phyloP scores from a whole-genome alignment of 2,797 vertebrate species.

The Harpagifer antarcticus region DNA sequence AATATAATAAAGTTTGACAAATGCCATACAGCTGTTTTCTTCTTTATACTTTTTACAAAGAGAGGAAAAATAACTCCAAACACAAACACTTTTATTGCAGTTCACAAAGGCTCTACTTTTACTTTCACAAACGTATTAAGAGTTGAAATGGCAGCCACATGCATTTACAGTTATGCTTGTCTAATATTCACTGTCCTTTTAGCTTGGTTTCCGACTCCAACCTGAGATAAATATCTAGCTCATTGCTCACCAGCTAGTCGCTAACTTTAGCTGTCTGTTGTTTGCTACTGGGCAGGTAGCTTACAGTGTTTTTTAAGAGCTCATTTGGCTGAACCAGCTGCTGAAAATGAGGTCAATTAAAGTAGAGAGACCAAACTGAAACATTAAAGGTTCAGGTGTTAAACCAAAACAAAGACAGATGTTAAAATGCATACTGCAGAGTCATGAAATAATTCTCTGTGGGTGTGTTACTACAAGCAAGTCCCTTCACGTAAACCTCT shows the following conservation, averaged over 20 bases:
- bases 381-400: background rate
- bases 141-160: no score
- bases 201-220: background rate
- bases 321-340: background rate
- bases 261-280: no score
- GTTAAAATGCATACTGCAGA: background rate
- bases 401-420: background rate
- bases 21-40: background rate
- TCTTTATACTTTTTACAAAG: background rate
- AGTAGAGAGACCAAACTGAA: background rate
- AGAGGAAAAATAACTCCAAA: background rate
- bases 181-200: background rate
- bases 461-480: background rate
- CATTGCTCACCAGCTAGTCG: background rate
- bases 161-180: background rate
- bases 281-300: background rate
- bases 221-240: background rate
- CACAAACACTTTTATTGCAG: no score
- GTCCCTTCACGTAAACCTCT: background rate
- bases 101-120: no score
- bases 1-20: slow-evolving; percentile 7
- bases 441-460: background rate
- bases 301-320: no score
- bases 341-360: background rate
- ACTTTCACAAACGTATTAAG: background rate